Base-by-base conservation (phyloP, 92 coral and sea anemone species). In the Palythoa grandis region DNA sequence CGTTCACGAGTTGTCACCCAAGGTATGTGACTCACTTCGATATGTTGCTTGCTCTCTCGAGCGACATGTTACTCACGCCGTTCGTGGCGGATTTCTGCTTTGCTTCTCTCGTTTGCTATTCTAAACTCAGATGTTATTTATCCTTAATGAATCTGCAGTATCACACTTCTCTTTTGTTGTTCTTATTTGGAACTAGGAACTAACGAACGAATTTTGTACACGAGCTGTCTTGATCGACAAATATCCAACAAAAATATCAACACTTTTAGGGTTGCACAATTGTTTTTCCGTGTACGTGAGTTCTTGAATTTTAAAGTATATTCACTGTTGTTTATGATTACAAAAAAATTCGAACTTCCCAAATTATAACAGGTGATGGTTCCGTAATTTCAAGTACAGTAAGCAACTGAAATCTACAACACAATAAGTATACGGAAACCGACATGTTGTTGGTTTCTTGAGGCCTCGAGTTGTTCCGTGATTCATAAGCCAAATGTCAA, bases 371-470 rank as follows among this genome's bases (percentile, higher is more conserved):
- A 20, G 40, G 40, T 1, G 20, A 50, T 25, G 29, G 74, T 52
- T 80, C 43, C 40, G 56, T 38, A 12, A 61, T 23, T n/a, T 63
- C 74, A 69, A 25, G 39, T 67, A 63, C 85, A 65, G 60, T 65
- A 80, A 80, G 63, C 85, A 80, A 80, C 39, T 80, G 57, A 48
- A 69, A 80, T 35, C 70, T 77, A 37, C 37, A 60, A 29, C 50
- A 50, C 60, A 48, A 48, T 48, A 35, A 66, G 14, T 43, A 68
- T 48, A 80, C 85, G 85, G 85, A 80, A 80, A 80, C 50, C 73
- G 85, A 80, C 85, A 22, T 43, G 74, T n/a, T 80, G 85, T 80
- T 35, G 40, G 61, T 80, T 80, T 80, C 85, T 50, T 19, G 73
- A 37, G 3, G 72, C 17, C 40, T 29, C 17, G 47, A 10, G 47